A percentile compares a stretch with the other conserved stretches of the same genome.
phyloP scores from a whole-genome alignment of 2,888 invertebrate species.

The Temnothorax ravouxi region DNA sequence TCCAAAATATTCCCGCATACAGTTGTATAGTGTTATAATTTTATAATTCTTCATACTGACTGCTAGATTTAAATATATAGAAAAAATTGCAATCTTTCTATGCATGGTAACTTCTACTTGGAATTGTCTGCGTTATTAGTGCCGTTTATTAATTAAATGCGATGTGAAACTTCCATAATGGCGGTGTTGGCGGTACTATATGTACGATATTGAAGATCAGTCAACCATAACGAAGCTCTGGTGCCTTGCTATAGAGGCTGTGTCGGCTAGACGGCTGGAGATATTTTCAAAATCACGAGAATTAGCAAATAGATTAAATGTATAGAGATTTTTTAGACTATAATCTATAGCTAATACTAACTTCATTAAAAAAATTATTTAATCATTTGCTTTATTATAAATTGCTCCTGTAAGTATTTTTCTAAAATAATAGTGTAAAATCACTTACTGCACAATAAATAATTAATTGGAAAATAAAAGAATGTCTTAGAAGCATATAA shows the following conservation, averaged over 20 bases:
- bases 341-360: not conserved
- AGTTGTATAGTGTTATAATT: not conserved
- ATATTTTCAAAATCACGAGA: constrained; percentile 20
- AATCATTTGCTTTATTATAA: not conserved
- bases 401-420: not conserved
- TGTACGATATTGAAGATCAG: constrained; percentile 49
- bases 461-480: not conserved
- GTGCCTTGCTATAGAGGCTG: constrained; percentile 6
- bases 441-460: not conserved
- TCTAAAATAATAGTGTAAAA: not conserved
- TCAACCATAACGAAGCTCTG: constrained; percentile 23
- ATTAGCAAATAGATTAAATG: not conserved
- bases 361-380: not conserved
- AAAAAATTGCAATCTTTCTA: not conserved
- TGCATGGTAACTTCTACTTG: not conserved
- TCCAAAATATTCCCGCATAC: not conserved
- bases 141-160: constrained; percentile 52
- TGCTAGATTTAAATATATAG: not conserved
- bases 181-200: constrained; percentile 31
- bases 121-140: constrained; percentile 21
- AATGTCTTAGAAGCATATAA: not conserved
- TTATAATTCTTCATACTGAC: not conserved
- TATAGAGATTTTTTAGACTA: not conserved
- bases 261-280: not conserved
- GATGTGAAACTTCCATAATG: constrained; percentile 5